These are phyloP conservation scores for Asarcornis scutulata DNA, from an alignment of 2,113 vertebrate genomes.

Conservation along the genomic window DNA sequence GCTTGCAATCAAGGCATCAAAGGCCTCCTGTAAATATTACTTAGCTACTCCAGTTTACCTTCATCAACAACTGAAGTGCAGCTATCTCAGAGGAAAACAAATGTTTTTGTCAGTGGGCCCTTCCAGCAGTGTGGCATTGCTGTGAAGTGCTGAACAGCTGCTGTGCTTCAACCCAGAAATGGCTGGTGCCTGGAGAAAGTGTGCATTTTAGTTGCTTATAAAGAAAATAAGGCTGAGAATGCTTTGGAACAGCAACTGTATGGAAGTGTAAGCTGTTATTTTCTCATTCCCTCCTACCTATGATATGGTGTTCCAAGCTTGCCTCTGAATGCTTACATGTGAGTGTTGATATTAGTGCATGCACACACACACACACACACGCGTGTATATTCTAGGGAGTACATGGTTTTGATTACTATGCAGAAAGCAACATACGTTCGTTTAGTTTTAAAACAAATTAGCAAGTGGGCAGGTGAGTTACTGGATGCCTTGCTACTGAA, in stretches of 20 bases:
- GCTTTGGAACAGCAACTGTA: neutral
- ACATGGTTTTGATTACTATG: neutral
- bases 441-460: neutral
- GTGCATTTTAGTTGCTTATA: neutral
- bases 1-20: neutral
- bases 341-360: neutral
- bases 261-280: neutral
- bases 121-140: neutral
- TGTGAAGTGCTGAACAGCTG: conserved; percentile 3
- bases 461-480: neutral
- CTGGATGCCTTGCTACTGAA: neutral
- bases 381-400: neutral
- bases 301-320: neutral
- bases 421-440: neutral
- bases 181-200: neutral
- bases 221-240: neutral
- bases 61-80: neutral
- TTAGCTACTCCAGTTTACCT: neutral
- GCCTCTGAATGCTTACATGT: neutral
- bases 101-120: neutral
- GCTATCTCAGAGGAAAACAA: conserved; percentile 6
- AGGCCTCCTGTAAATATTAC: neutral
- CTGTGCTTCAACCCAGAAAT: neutral
- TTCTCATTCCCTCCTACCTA: neutral
- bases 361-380: neutral